Evolutionary conservation across 2,797 vertebrate species (phyloP), one percentile per base, ranked within the genome.

Genomic region (Schizopygopsis malacanthus): DNA sequence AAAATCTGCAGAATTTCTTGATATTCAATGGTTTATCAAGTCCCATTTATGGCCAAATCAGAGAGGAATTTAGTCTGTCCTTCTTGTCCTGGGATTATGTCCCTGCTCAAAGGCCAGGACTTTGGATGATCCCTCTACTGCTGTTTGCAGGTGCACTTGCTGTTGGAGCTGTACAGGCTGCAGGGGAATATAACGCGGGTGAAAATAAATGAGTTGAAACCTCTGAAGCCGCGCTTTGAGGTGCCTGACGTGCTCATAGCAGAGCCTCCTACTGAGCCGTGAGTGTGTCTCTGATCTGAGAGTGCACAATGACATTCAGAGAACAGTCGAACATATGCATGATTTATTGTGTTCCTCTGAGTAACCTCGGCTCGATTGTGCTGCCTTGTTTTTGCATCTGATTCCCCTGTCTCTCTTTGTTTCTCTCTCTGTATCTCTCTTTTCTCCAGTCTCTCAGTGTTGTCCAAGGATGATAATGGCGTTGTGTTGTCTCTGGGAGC

Each of bases 401-500:
- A 56, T 22, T 52, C 28, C 25, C n/a, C 7, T 28, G 33, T 83
- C n/a, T 72, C 1, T 25, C 41, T 20, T 16, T 72, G 10, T 45
- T 25, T 56, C 12, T 25, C 7, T 50, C 50, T 71, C 47, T 82
- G 37, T 71, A 7, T 78, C 11, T 56, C 8, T 73, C 80, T 70
- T 33, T 33, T 54, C 18, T 61, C 7, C 84, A 96, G 95, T 73
- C 92, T 96, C 47, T 92, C 93, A 0, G 81, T 96, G 63, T 92
- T 96, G 82, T 97, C 97, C 65, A 95, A 92, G 86, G 97, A 99
- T 0, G 97, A 97, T 82, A 97, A 96, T 11, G 97, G 96, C 0
- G 92, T 98, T 89, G 97, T 98, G 87, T 93, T 99, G 25, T 96
- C 96, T 0, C 86, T 98, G 87, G 96, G 96, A 4, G 88, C 86